phyloP scores from a whole-genome alignment of 2,797 vertebrate genomes.

The Micropoecilia bifurca region DNA sequence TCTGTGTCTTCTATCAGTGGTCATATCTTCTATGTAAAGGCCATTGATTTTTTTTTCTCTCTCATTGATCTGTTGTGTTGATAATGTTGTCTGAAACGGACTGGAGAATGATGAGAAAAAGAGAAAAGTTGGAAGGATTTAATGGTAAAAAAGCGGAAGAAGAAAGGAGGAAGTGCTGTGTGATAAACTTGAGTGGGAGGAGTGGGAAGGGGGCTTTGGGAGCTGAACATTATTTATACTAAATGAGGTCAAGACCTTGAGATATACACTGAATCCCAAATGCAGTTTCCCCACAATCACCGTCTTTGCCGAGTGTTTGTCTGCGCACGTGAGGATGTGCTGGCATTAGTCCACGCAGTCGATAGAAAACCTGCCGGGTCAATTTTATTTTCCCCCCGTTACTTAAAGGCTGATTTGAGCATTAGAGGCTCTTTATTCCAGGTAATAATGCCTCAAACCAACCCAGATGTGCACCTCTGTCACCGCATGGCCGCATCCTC shows the following conservation, averaged over 20 bases:
- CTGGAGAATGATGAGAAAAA: slow-evolving; percentile 9
- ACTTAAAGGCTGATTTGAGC: slow-evolving; percentile 48
- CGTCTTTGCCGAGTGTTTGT: slow-evolving; percentile 28
- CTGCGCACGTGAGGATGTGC: slow-evolving; percentile 25
- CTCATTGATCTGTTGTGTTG: slow-evolving; percentile 20
- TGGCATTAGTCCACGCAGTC: slow-evolving; percentile 30
- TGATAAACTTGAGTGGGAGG: slow-evolving; percentile 24
- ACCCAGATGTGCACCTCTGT: slow-evolving; percentile 20
- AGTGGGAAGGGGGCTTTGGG: slow-evolving; percentile 54
- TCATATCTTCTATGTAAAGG: slow-evolving; percentile 36
- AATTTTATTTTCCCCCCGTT: slow-evolving; percentile 43
- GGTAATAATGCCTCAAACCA: slow-evolving; percentile 28
- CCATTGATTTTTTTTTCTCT: slow-evolving; percentile 44
- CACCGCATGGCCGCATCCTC: slow-evolving; percentile 1
- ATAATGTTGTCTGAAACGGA: slow-evolving; percentile 23
- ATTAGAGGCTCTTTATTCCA: slow-evolving; percentile 33
- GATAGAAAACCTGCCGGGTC: slow-evolving; percentile 60
- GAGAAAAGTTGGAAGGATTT: neutral
- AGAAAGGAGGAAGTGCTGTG: slow-evolving; percentile 20
- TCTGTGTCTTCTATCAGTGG: slow-evolving; percentile 17
- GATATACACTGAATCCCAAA: slow-evolving; percentile 79
- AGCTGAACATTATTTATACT: slow-evolving; percentile 78
- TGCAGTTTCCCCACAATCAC: slow-evolving; percentile 71
- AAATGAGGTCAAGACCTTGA: slow-evolving; percentile 83
- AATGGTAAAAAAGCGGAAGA: slow-evolving; percentile 5